Evolutionary conservation across 2,888 invertebrate genomes (phyloP).

Genomic region (Pardosa pseudoannulata): DNA sequence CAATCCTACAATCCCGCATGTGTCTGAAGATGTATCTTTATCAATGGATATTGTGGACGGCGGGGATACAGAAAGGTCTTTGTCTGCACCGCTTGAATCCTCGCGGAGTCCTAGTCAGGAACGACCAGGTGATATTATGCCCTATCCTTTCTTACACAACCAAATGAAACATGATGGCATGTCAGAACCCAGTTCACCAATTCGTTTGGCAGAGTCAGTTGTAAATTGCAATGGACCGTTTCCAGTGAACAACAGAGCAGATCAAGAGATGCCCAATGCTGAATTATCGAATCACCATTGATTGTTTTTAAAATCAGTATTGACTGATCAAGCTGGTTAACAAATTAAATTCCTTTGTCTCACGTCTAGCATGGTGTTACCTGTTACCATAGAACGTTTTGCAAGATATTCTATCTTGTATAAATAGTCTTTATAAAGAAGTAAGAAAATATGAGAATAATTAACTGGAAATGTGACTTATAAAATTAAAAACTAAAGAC

Average conservation of each 20-base stretch:
- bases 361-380: background rate
- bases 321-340: too few species aligned
- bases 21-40: slow-evolving; percentile 26
- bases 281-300: slow-evolving; percentile 33
- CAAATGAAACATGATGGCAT: slow-evolving; percentile 32
- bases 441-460: too few species aligned
- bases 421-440: too few species aligned
- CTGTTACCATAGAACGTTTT: too few species aligned
- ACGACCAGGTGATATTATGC: slow-evolving; percentile 18
- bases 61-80: slow-evolving; percentile 23
- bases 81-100: slow-evolving; percentile 33
- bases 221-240: slow-evolving; percentile 29
- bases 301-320: background rate
- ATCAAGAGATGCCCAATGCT: slow-evolving; percentile 26
- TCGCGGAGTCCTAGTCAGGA: slow-evolving; percentile 56
- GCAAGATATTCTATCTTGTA: too few species aligned
- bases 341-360: too few species aligned
- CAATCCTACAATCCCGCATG: slow-evolving; percentile 13
- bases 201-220: slow-evolving; percentile 6
- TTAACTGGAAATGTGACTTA: too few species aligned
- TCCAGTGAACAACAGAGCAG: slow-evolving; percentile 13
- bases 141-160: slow-evolving; percentile 41
- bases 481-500: too few species aligned
- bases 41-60: slow-evolving; percentile 28
- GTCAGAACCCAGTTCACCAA: slow-evolving; percentile 34